phyloP scores from a whole-genome alignment of 2,113 vertebrate genomes.

The Chionodraco myersi region DNA sequence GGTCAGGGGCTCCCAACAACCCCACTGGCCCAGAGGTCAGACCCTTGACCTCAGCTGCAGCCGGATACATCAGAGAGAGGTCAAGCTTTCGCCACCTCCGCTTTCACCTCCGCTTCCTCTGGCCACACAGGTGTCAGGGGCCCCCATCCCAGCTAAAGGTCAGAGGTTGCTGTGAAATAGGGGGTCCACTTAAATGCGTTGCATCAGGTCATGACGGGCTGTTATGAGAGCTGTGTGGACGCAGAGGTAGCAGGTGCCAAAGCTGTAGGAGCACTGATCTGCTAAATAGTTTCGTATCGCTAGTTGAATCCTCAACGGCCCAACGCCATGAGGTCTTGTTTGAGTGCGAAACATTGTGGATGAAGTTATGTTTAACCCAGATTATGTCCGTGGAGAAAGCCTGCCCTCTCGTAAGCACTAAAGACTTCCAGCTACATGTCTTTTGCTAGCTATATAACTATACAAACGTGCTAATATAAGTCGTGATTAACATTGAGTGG shows the following conservation, averaged over 20 bases:
- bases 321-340: background rate
- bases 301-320: constrained; percentile 13
- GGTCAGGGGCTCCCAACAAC: constrained; percentile 76
- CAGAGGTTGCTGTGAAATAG: constrained; percentile 50
- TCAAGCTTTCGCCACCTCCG: constrained; percentile 64
- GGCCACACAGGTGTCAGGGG: constrained; percentile 77
- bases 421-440: constrained; percentile 27
- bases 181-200: constrained; percentile 47
- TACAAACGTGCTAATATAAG: constrained; percentile 9
- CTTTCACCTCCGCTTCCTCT: constrained; percentile 63
- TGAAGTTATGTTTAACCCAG: constrained; percentile 36
- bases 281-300: background rate
- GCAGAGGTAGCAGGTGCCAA: constrained; percentile 42
- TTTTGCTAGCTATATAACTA: background rate
- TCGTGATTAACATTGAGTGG: constrained; percentile 14
- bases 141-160: constrained; percentile 64
- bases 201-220: constrained; percentile 38
- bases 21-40: constrained; percentile 61
- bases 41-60: constrained; percentile 73
- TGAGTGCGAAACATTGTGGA: constrained; percentile 14
- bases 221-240: constrained; percentile 15
- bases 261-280: constrained; percentile 34
- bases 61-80: constrained; percentile 68
- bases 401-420: constrained; percentile 26
- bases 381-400: constrained; percentile 25